These are phyloP conservation scores for Erebia epiphron DNA, from an alignment of 2,888 invertebrate species.

Conservation along the genomic window DNA sequence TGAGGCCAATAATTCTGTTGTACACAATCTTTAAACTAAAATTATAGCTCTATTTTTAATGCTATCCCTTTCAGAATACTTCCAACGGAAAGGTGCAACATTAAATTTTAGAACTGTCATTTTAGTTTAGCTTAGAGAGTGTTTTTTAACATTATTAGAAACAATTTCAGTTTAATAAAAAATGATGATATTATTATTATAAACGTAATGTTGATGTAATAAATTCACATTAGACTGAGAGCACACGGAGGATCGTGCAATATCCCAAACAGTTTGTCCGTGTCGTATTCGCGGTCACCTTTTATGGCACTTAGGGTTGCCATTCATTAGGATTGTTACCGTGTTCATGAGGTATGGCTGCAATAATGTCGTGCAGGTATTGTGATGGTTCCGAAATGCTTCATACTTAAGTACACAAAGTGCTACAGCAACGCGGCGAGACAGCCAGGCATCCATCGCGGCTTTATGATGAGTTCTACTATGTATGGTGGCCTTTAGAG, in stretches of 20 bases:
- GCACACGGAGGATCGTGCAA: conserved; percentile 43
- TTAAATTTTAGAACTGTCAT: no score
- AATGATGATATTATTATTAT: neutral
- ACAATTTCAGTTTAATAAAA: neutral
- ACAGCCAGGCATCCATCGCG: no score
- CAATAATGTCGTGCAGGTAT: conserved; percentile 39
- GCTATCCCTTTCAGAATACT: no score
- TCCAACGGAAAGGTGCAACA: no score
- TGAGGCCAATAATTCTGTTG: no score
- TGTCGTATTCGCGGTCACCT: conserved; percentile 58
- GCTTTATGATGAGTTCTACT: no score
- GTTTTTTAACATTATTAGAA: no score
- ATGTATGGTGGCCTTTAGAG: no score
- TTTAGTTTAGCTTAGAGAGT: no score
- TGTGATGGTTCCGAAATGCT: conserved; percentile 37
- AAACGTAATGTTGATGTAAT: neutral
- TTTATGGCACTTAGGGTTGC: conserved; percentile 54
- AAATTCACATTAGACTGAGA: conserved; percentile 17
- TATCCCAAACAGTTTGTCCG: conserved; percentile 44
- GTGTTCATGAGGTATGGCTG: conserved; percentile 39
- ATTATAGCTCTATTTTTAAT: no score
- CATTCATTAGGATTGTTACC: conserved; percentile 44
- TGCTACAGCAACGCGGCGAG: no score
- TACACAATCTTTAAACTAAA: no score
- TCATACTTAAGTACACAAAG: conserved; percentile 3